A percentile compares a stretch with the other conserved stretches of the same genome.
phyloP scores from a whole-genome alignment of 2,888 invertebrate genomes.

The Ferrisia virgata region DNA sequence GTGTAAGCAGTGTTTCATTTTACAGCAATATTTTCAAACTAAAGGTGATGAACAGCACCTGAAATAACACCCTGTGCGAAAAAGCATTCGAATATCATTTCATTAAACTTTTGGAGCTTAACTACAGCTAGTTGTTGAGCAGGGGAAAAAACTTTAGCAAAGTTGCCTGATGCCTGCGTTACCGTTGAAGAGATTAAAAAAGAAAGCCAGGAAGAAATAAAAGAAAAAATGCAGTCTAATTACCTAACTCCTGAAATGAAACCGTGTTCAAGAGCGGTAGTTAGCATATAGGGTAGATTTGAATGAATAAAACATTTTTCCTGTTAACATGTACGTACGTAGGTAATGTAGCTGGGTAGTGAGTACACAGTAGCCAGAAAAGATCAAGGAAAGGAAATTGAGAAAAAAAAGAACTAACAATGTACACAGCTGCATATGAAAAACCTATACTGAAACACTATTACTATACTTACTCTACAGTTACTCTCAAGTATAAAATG shows the following conservation, averaged over 20 bases:
- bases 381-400: not conserved
- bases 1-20: too few relatives aligned
- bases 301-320: slow-evolving; percentile 8
- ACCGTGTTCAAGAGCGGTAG: slow-evolving; percentile 17
- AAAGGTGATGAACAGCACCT: too few relatives aligned
- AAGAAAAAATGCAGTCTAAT: not conserved
- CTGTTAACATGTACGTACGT: not conserved
- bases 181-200: not conserved
- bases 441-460: not conserved
- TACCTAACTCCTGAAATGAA: slow-evolving; percentile 11
- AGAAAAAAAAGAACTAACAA: not conserved
- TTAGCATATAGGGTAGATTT: not conserved
- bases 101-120: too few relatives aligned
- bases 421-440: not conserved
- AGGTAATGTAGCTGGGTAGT: not conserved
- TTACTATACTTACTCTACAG: too few relatives aligned
- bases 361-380: not conserved
- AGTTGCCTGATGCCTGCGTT: not conserved
- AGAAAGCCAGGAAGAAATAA: not conserved
- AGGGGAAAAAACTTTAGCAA: too few relatives aligned
- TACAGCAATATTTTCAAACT: too few relatives aligned
- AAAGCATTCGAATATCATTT: too few relatives aligned
- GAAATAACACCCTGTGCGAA: too few relatives aligned
- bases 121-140: too few relatives aligned
- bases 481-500: not conserved